Base-by-base conservation (phyloP, 1,140 invertebrate genomes). In the Drosophila nigrodunni region DNA sequence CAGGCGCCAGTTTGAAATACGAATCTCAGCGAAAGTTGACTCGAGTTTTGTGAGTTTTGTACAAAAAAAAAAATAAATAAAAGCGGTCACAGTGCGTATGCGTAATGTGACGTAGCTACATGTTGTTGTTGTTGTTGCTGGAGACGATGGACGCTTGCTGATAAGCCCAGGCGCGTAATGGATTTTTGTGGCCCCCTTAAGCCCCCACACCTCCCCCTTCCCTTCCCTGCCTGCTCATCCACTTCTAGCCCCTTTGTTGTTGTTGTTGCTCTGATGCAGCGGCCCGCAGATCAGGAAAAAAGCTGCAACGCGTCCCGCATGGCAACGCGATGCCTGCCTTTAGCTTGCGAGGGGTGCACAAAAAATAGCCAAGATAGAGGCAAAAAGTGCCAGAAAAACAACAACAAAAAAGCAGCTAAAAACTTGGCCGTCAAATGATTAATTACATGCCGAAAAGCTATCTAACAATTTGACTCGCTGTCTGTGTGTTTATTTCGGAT, bases 401-500 rank as follows among this genome's bases (percentile, higher is more conserved):
- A 30, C 25, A 30, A 21, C 18, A 30, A 30, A 30, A 30, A 30
- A 30, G 6, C 25, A 50, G 47, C 25, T 21, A 66, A 74, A 59
- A 75, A 65, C 37, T 76, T 70, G 74, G 59, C 61, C 61, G 85
- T 85, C 81, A 85, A 89, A 88, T 88, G 85, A 88, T 88, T 88
- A 88, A 88, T 88, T 88, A 88, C 81, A 88, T 83, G 80, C 85
- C 85, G 85, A 88, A 88, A 88, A 89, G 85, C 85, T 88, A 88
- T 88, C 85, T 88, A 88, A 89, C 80, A 89, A 89, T 88, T 88
- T 88, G 77, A 88, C 85, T 83, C 49, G 78, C 82, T 72, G 64
- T 78, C 70, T 46, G 35, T 54, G 34, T 67, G 67, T 55, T 67
- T 67, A 39, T 62, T 72, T 77, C 50, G 80, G 79, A 71, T 88